These are phyloP conservation scores for Semnornis frantzii DNA, from an alignment of 2,113 vertebrate genomes.

Conservation along the genomic window DNA sequence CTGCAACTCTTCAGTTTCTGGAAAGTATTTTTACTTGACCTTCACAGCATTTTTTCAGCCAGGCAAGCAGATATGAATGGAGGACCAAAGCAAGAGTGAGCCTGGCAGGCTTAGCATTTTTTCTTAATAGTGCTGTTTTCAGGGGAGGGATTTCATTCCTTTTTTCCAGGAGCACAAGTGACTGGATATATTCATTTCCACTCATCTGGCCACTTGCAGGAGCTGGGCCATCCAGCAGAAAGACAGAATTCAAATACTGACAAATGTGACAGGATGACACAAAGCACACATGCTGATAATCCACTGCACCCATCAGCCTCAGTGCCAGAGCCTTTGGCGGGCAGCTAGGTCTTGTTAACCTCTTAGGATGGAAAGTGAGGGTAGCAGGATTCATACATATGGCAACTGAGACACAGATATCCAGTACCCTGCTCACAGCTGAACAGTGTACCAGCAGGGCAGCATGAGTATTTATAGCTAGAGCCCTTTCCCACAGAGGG, in stretches of 20 bases:
- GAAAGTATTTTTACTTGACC: conserved; percentile 40
- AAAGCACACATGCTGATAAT: conserved; percentile 19
- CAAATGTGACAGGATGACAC: not conserved
- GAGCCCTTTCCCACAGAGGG: not conserved
- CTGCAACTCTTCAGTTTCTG: not conserved
- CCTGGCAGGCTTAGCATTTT: not conserved
- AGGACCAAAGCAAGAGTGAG: not conserved
- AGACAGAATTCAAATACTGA: not conserved
- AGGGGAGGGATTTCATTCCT: not conserved
- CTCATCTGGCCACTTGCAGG: not conserved
- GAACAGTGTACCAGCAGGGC: not conserved
- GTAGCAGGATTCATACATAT: not conserved
- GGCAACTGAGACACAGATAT: not conserved
- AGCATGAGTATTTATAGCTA: not conserved
- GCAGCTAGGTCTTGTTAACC: not conserved
- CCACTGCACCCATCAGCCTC: not conserved
- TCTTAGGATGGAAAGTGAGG: not conserved
- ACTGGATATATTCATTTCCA: not conserved
- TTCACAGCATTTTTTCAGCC: conserved; percentile 14
- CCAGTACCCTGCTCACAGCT: not conserved
- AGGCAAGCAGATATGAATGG: conserved; percentile 18
- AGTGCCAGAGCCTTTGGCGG: conserved; percentile 22
- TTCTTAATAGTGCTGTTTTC: conserved; percentile 33
- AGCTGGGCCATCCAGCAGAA: conserved; percentile 1
- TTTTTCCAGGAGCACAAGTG: conserved; percentile 29